phyloP scores from a whole-genome alignment of 2,797 vertebrate species.

The Thalassophryne amazonica region DNA sequence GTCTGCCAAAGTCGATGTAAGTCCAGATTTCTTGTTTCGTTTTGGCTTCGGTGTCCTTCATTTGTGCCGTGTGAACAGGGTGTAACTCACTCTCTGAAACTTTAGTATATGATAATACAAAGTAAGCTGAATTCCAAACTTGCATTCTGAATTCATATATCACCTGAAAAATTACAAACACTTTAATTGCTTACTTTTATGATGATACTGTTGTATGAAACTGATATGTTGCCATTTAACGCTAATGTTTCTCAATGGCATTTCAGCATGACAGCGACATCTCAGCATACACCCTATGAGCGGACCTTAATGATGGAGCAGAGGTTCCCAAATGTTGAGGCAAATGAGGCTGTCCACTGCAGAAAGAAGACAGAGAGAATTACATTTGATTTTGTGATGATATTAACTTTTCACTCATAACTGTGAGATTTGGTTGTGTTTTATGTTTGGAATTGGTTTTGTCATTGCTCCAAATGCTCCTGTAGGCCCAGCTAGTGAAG shows the following conservation, averaged over 20 bases:
- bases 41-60: too few relatives aligned
- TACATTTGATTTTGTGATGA: slow-evolving; percentile 46
- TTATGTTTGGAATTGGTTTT: neutral
- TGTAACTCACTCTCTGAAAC: too few relatives aligned
- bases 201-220: neutral
- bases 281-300: slow-evolving; percentile 96
- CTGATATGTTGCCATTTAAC: neutral
- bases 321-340: slow-evolving; percentile 95
- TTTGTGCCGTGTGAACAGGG: too few relatives aligned
- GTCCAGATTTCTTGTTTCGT: too few relatives aligned
- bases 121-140: too few relatives aligned
- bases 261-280: slow-evolving; percentile 94
- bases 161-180: too few relatives aligned
- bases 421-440: too few relatives aligned
- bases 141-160: too few relatives aligned
- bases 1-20: too few relatives aligned
- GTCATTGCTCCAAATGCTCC: neutral
- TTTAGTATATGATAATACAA: too few relatives aligned
- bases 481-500: slow-evolving; percentile 93
- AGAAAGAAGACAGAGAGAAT: slow-evolving; percentile 92
- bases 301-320: slow-evolving; percentile 99
- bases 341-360: slow-evolving; percentile 96
- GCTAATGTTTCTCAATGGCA: neutral
- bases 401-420: too few relatives aligned
- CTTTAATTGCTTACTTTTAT: too few relatives aligned